Evolutionary conservation across 2,888 invertebrate genomes (phyloP), one percentile per base, ranked within the genome.

Genomic region (Watsonalla binaria): DNA sequence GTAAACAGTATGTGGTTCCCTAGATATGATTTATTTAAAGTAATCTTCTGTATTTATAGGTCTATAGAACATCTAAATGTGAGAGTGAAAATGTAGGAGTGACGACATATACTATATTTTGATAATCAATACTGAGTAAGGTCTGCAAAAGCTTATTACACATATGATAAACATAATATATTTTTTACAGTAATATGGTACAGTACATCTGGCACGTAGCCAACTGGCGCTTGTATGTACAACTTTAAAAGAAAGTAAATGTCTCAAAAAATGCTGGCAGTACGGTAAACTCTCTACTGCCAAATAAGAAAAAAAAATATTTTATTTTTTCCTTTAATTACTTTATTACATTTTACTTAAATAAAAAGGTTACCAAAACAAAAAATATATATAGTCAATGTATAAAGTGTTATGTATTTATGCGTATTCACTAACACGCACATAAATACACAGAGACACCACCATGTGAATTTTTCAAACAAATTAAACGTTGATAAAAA

Each of bases 151-250:
- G 49, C 49, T 39, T 49, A 49, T 5, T 39, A 15, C 37, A 9
- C 9, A 9, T 11, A 39, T 49, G 6, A n/a, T 15, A 13, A 13
- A 1, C 6, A 6, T 14, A 11, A n/a, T 8, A 7, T 5, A 33
- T 67, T 65, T 63, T 69, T 63, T 63, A 51, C 60, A 68, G 60
- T 59, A 63, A 59, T 61, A 60, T 63, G 58, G 51, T 59, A 61
- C 56, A 66, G 62, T 61, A 59, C 54, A 56, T 63, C 46, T 62
- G 74, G 72, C 58, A 0, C 9, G 0, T 7, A 45, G 66, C 74
- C 74, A 74, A 66, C 53, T 62, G 60, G 54, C 65, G 69, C 52
- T 59, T 49, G 49, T 49, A 45, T 53, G 24, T 42, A 62, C 63
- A 63, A 63, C 62, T 65, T 65, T 61, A 55, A 66, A 68, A 65